phyloP scores from a whole-genome alignment of 2,888 invertebrate genomes.

The Alloplasta piceator region DNA sequence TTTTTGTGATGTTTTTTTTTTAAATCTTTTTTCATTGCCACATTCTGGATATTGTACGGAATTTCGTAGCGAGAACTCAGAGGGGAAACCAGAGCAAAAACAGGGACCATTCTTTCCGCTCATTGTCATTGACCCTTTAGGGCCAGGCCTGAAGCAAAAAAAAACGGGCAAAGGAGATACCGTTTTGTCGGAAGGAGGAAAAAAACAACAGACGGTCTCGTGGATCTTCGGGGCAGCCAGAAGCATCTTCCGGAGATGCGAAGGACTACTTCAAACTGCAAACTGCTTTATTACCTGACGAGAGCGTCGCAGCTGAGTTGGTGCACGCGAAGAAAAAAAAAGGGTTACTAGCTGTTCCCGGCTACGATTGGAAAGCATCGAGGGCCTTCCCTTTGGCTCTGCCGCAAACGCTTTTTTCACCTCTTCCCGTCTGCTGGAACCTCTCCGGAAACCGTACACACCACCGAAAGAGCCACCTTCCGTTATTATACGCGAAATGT shows the following conservation, averaged over 20 bases:
- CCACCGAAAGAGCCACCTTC: slow-evolving; percentile 49
- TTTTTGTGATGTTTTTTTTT: slow-evolving; percentile 48
- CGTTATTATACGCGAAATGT: slow-evolving; percentile 77
- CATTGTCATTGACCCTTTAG: slow-evolving; percentile 56
- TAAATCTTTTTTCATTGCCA: slow-evolving; percentile 29
- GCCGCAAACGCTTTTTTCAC: neutral
- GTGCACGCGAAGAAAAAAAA: slow-evolving; percentile 68
- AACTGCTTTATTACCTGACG: slow-evolving; percentile 71
- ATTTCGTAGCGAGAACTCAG: slow-evolving; percentile 26
- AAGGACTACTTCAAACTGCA: slow-evolving; percentile 51
- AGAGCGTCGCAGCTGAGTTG: slow-evolving; percentile 34
- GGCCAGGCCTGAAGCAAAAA: slow-evolving; percentile 21
- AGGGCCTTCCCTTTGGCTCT: neutral
- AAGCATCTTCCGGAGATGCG: slow-evolving; percentile 16
- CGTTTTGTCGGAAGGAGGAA: slow-evolving; percentile 33
- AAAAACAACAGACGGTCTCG: slow-evolving; percentile 43
- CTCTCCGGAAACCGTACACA: slow-evolving; percentile 32
- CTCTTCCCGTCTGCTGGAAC: slow-evolving; percentile 33
- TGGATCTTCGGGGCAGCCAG: slow-evolving; percentile 26
- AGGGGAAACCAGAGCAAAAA: slow-evolving; percentile 64
- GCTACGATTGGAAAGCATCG: slow-evolving; percentile 48
- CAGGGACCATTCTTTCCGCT: slow-evolving; percentile 51
- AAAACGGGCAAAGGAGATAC: slow-evolving; percentile 32
- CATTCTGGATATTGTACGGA: slow-evolving; percentile 26
- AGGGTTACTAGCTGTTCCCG: slow-evolving; percentile 67